A percentile compares a stretch with the other conserved stretches of the same genome.
These are phyloP conservation scores for Mactromeris polynyma DNA, from an alignment of 2,888 invertebrate genomes.

Conservation along the genomic window DNA sequence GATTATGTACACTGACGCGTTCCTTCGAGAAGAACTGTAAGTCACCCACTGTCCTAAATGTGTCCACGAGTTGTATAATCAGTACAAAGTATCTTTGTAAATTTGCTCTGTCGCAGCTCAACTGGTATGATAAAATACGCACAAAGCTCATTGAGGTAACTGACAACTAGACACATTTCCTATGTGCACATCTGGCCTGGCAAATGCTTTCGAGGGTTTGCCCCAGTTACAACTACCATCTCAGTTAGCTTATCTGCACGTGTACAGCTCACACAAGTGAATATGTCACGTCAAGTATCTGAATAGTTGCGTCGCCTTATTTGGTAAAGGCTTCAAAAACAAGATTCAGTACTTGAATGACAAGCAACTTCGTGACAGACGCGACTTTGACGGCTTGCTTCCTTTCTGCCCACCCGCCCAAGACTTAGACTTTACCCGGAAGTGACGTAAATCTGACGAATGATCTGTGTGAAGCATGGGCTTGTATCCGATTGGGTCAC, in stretches of 20 bases:
- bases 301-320: constrained; percentile 1
- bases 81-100: too few relatives aligned
- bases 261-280: background rate
- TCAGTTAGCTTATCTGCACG: background rate
- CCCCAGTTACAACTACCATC: background rate
- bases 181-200: background rate
- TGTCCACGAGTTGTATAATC: too few relatives aligned
- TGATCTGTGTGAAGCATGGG: constrained; percentile 69
- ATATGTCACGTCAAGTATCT: background rate
- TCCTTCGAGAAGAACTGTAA: background rate
- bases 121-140: too few relatives aligned
- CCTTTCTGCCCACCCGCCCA: constrained; percentile 56
- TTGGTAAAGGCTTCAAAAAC: background rate
- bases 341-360: constrained; percentile 14
- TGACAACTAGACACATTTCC: background rate
- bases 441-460: constrained; percentile 56
- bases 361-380: constrained; percentile 21
- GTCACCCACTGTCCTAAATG: too few relatives aligned
- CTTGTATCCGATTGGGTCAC: constrained; percentile 60
- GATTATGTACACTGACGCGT: background rate
- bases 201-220: background rate
- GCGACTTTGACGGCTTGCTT: constrained; percentile 9
- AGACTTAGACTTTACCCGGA: constrained; percentile 67
- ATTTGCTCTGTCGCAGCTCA: too few relatives aligned
- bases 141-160: too few relatives aligned